Base-by-base conservation (phyloP, 1,140 invertebrate species). In the Platyura marginata region DNA sequence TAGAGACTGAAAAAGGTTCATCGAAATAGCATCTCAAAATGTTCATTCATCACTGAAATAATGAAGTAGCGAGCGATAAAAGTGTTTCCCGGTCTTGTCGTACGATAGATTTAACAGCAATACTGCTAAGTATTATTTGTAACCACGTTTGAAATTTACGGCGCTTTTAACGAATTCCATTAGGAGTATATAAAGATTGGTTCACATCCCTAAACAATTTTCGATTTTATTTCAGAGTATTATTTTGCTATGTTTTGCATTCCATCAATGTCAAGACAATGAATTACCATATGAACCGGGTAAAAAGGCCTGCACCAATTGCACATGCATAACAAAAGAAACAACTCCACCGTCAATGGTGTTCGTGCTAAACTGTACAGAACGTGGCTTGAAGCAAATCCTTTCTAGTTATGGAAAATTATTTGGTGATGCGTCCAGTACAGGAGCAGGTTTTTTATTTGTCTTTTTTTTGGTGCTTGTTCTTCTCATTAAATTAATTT, bases 391-490 rank as follows among this genome's bases (percentile, higher is more conserved):
- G 20, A 44, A 57, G 20, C 53, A 67, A 36, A 59, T 62, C 10
- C n/a, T n/a, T n/a, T n/a, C n/a, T n/a, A n/a, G n/a, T n/a, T n/a
- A n/a, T n/a, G n/a, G n/a, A n/a, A n/a, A n/a, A n/a, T 42, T 67
- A 15, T 51, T 55, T 0, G 54, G 64, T 16, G 68, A 66, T 66
- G 65, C 66, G 1, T 20, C 40, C 4, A 51, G 59, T 18, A 55
- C 57, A 39, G 52, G 49, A 20, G 47, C 38, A 3, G 40, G 49
- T 41, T 48, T 15, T 25, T 20, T 21, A 2, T 16, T 18, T 43
- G 6, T 16, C 16, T 16, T n/a, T 11, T 23, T 39, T 40, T 34
- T 16, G 11, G 32, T 5, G n/a, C 13, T 15, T 11, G 22, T 21
- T 6, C 21, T 22, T 20, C n/a, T 32, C 5, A n/a, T 40, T 33